Percentiles rank a stretch among this genome's conserved stretches.
Evolutionary conservation across 2,113 vertebrate species (phyloP).

Genomic region (Recurvirostra avosetta): DNA sequence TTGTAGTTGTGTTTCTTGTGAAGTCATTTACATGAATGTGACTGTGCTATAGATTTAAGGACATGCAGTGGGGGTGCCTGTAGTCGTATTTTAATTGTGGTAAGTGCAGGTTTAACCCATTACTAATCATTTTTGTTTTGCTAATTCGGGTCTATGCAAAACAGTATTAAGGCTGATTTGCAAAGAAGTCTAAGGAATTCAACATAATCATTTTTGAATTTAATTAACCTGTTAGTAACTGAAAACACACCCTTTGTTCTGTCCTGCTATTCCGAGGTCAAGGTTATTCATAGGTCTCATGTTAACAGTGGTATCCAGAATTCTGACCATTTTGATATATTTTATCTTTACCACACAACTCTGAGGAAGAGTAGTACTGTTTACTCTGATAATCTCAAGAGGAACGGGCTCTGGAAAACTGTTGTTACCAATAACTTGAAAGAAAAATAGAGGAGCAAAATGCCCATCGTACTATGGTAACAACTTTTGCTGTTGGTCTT

Average conservation of each 20-base stretch:
- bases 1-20: not conserved
- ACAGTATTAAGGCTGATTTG: not conserved
- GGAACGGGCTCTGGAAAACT: not conserved
- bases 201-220: not conserved
- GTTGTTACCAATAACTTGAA: not conserved
- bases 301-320: not conserved
- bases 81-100: not conserved
- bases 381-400: not conserved
- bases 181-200: not conserved
- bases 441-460: not conserved
- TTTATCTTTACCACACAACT: not conserved
- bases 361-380: not conserved
- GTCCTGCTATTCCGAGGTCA: not conserved
- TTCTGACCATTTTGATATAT: not conserved
- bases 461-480: not conserved
- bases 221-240: not conserved
- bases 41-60: not conserved
- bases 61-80: not conserved
- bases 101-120: not conserved
- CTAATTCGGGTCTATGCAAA: not conserved
- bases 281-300: not conserved
- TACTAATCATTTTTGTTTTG: not conserved
- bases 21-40: accelerated
- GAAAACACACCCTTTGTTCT: not conserved
- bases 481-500: not conserved